Conservation (phyloP, 1,140 invertebrate species). For the Sycophaga agraensis region DNA sequence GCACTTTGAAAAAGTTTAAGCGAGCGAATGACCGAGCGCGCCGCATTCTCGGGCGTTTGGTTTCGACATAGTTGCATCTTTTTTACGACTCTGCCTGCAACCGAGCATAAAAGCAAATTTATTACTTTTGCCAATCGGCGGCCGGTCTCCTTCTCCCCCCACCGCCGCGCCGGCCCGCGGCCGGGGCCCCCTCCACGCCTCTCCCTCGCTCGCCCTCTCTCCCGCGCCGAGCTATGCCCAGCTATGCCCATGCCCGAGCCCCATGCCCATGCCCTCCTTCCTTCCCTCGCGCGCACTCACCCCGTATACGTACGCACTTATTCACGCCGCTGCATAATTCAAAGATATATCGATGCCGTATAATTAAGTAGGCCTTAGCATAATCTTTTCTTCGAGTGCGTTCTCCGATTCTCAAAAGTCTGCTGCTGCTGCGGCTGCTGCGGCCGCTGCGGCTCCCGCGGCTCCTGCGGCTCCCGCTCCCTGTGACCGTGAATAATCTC, state of each 20-base stretch:
- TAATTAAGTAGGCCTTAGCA: conserved; percentile 33
- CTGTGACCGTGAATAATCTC: conserved; percentile 16
- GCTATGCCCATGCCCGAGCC: too few relatives aligned
- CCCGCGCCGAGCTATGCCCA: not conserved
- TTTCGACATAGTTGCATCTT: conserved; percentile 29
- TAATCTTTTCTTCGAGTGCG: conserved; percentile 30
- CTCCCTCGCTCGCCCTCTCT: not conserved
- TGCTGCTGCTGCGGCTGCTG: not conserved
- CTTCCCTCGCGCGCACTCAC: not conserved
- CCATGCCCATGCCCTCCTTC: not conserved
- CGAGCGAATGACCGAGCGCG: conserved; percentile 7
- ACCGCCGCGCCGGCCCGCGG: not conserved
- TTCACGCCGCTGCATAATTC: conserved; percentile 30
- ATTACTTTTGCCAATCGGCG: conserved; percentile 28
- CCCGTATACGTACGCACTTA: conserved; percentile 2
- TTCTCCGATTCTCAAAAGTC: conserved; percentile 23
- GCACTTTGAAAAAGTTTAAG: conserved; percentile 21
- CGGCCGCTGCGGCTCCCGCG: conserved; percentile 3
- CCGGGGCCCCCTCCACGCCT: not conserved
- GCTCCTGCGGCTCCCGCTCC: not conserved
- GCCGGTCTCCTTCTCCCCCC: not conserved
- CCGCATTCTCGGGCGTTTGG: conserved; percentile 21
- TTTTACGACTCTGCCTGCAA: conserved; percentile 31
- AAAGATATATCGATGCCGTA: conserved; percentile 33
- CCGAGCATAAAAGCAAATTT: conserved; percentile 33